A percentile compares a stretch with the other conserved stretches of the same genome.
Evolutionary conservation across 2,113 vertebrate genomes (phyloP).

Genomic region (Anarhynchus alexandrinus): DNA sequence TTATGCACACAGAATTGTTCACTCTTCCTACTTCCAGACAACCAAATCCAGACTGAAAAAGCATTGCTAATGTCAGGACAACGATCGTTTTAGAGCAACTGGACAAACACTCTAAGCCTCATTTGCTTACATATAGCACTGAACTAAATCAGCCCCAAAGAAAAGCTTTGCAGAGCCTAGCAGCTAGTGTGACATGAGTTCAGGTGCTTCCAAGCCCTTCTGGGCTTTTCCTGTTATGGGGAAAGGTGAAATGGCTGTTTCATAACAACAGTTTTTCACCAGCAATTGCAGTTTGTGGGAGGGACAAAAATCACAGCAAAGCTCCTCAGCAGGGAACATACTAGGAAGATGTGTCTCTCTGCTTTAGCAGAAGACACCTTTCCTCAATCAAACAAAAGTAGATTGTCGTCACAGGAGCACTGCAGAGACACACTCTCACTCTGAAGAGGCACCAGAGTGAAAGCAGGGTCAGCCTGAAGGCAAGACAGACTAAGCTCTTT

Average conservation of each 20-base stretch:
- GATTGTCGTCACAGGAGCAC: neutral
- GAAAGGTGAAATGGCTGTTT: neutral
- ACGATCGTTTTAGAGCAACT: neutral
- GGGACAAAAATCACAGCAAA: neutral
- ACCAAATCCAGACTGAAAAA: neutral
- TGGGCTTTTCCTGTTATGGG: neutral
- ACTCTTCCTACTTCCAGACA: neutral
- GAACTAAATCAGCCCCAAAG: neutral
- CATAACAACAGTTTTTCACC: neutral
- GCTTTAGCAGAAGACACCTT: neutral
- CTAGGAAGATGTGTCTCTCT: fast-evolving
- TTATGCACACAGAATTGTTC: neutral
- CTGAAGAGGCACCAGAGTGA: neutral
- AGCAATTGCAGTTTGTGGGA: neutral
- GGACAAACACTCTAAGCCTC: neutral
- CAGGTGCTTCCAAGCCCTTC: neutral
- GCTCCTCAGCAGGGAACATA: neutral
- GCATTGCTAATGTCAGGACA: neutral
- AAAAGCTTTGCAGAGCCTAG: neutral
- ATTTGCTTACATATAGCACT: neutral
- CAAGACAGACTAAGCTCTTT: neutral
- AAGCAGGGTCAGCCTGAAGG: constrained; percentile 8
- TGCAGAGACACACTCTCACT: neutral
- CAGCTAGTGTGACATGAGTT: neutral
- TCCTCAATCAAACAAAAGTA: neutral